A percentile compares a stretch with the other conserved stretches of the same genome.
Conservation (phyloP, 2,888 invertebrate genomes). For the Acanthacorydalis orientalis region DNA sequence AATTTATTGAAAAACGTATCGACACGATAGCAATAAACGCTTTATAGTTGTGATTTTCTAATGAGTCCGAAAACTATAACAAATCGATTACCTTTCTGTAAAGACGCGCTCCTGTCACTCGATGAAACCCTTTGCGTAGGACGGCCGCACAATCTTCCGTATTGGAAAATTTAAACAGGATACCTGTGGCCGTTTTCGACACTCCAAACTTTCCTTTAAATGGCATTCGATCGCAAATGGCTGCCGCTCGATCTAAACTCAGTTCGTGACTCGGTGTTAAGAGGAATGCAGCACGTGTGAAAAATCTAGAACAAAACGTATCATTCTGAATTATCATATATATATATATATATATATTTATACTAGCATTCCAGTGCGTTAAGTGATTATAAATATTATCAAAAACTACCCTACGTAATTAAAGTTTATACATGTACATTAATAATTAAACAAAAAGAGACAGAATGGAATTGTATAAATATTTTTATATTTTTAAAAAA, state of each 20-base stretch:
- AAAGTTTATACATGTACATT: no score
- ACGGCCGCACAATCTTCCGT: constrained; percentile 76
- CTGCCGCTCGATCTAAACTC: constrained; percentile 69
- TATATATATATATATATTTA: no score
- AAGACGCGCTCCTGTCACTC: constrained; percentile 66
- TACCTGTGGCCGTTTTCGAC: constrained; percentile 76
- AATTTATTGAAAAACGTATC: no score
- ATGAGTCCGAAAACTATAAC: not conserved
- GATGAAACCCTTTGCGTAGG: constrained; percentile 71
- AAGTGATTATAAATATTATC: no score
- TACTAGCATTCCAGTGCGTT: no score
- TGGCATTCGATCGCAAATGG: constrained; percentile 78
- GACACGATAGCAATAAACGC: no score
- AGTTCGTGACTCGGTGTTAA: constrained; percentile 74
- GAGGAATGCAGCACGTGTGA: constrained; percentile 48
- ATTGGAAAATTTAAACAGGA: constrained; percentile 74
- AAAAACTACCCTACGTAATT: no score
- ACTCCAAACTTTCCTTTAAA: constrained; percentile 74
- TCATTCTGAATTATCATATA: no score
- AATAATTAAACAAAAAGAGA: no score
- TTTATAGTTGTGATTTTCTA: no score
- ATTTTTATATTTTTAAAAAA: no score
- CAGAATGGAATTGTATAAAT: no score
- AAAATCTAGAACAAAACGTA: not conserved
- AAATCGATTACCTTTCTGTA: constrained; percentile 57